A percentile compares a stretch with the other conserved stretches of the same genome.
phyloP scores from a whole-genome alignment of 1,140 invertebrate species.

The Chironomus tepperi region DNA sequence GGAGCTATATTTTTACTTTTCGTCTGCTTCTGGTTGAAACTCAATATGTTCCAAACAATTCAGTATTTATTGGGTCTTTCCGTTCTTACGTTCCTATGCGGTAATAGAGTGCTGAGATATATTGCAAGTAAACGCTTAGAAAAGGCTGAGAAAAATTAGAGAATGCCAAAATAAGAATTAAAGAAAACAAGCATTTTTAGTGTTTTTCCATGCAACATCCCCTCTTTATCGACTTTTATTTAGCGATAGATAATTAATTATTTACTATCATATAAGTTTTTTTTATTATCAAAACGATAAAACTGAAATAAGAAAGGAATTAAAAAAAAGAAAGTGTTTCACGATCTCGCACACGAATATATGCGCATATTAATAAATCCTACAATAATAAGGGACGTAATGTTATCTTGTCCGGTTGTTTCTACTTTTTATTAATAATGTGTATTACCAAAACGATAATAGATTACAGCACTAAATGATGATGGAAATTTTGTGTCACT shows the following conservation, averaged over 20 bases:
- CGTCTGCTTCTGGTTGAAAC: conserved; percentile 78
- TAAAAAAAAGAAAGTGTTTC: not conserved
- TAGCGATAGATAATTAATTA: conserved; percentile 4
- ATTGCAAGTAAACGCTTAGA: conserved; percentile 47
- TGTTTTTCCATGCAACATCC: not conserved
- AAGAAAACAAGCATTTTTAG: not conserved
- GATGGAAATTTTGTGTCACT: not conserved
- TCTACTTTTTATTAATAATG: not conserved
- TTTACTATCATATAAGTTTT: not conserved
- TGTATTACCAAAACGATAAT: not conserved
- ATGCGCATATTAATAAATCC: not conserved
- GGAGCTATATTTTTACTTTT: conserved; percentile 80
- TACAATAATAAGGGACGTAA: not conserved
- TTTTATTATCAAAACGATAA: not conserved
- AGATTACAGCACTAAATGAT: not conserved
- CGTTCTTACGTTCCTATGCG: conserved; percentile 80
- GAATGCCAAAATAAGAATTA: not conserved
- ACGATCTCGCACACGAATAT: not conserved
- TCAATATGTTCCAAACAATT: conserved; percentile 95
- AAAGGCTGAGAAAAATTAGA: not conserved
- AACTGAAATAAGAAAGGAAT: no score
- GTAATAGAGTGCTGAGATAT: conserved; percentile 76
- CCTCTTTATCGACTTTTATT: not conserved
- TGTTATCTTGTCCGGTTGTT: not conserved
- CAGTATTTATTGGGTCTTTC: conserved; percentile 78